Base-by-base conservation (phyloP, 2,888 invertebrate genomes). In the Eilema caniola region DNA sequence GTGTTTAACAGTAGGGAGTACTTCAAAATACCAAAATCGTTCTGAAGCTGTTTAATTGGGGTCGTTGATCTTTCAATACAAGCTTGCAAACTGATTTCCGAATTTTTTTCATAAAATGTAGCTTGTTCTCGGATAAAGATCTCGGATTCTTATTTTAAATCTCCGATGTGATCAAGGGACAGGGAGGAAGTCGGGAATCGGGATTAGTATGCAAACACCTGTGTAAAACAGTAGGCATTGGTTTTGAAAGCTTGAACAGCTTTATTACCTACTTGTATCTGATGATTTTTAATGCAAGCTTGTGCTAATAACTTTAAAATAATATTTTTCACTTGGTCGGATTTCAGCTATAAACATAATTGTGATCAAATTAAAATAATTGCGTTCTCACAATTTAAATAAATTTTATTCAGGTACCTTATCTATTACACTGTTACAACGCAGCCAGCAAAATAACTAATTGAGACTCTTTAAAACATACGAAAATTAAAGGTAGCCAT, bases 1-100 rank as follows among this genome's bases (percentile, higher is more conserved):
- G 88, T 76, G 62, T 59, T 78, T 68, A 77, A 71, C 72, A 61
- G 37, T 60, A 67, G 74, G 80, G 76, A 81, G 80, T 79, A 76
- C 60, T 69, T 73, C 25, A 63, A 24, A 76, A 62, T 65, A 69
- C 25, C 8, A 66, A 67, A 62, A 69, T 47, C 62, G 31, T 66
- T 41, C 16, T 41, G 66, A 20, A n/a, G 14, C 16, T 7, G 37
- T 10, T 60, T 57, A 66, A 60, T 53, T 63, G 33, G 47, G 62
- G 24, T 70, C 62, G 33, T 63, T 67, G 37, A 53, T 59, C 63
- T 56, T 47, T 63, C 10, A 20, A 63, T 33, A 23, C 24, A 57
- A 64, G 64, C 47, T 24, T 31, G 41, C 64, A 41, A 64, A 69
- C 59, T 41, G 1, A 33, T 20, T 53, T 53, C 4, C 12, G 24